Evolutionary conservation across 2,113 vertebrate species (phyloP).

Genomic region (Tenebrosternarchus preto): DNA sequence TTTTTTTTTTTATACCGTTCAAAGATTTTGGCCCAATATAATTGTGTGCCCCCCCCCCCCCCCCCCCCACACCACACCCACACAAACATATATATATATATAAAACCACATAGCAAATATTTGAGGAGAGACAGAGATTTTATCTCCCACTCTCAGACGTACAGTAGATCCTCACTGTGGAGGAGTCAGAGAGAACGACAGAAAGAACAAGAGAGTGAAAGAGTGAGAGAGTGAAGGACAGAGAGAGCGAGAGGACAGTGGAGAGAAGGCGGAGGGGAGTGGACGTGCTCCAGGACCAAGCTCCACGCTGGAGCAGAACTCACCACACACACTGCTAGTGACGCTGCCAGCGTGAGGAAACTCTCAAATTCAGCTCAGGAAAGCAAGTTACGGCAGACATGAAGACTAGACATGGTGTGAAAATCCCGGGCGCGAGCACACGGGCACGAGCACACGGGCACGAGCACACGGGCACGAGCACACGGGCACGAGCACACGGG

Average conservation of each 20-base stretch:
- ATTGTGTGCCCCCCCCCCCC: constrained; percentile 27
- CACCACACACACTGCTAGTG: constrained; percentile 20
- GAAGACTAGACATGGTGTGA: no score
- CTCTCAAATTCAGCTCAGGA: background rate
- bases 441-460: no score
- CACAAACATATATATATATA: no score
- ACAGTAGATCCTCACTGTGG: no score
- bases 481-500: no score
- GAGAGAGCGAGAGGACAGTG: background rate
- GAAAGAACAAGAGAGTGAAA: constrained; percentile 1
- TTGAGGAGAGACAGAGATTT: constrained; percentile 44
- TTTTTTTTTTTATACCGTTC: no score
- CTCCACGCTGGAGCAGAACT: constrained; percentile 13
- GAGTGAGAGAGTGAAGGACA: background rate
- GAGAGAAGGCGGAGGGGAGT: background rate
- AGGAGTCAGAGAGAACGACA: background rate
- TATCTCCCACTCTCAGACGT: constrained; percentile 29
- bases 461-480: no score
- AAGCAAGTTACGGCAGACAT: background rate
- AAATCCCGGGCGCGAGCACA: background rate
- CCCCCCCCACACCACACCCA: no score
- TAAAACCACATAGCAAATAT: constrained; percentile 60
- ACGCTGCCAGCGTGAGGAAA: constrained; percentile 15
- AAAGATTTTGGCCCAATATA: no score
- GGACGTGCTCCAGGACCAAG: background rate